A percentile compares a stretch with the other conserved stretches of the same genome.
These are phyloP conservation scores for Apamea epomidion DNA, from an alignment of 2,888 invertebrate genomes.

Conservation along the genomic window DNA sequence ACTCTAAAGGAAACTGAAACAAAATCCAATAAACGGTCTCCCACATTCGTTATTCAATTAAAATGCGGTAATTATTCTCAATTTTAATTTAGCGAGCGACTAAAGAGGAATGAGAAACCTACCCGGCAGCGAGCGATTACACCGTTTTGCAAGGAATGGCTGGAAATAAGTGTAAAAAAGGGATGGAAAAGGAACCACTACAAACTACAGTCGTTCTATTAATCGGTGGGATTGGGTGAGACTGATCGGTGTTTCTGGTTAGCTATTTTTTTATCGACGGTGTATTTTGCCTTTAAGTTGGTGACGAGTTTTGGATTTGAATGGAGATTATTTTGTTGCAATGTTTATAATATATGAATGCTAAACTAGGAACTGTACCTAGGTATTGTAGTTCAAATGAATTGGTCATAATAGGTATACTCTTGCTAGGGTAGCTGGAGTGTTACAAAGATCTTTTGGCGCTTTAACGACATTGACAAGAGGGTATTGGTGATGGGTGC, in stretches of 20 bases:
- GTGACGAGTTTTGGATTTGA: neutral
- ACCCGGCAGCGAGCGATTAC: slow-evolving; percentile 65
- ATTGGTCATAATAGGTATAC: no score
- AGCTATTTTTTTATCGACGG: slow-evolving; percentile 2
- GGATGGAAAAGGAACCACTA: slow-evolving; percentile 31
- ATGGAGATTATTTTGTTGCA: neutral
- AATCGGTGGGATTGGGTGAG: slow-evolving; percentile 41
- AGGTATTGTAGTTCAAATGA: no score
- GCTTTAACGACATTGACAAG: no score
- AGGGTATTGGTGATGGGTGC: no score
- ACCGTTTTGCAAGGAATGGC: slow-evolving; percentile 60
- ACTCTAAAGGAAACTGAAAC: slow-evolving; percentile 25
- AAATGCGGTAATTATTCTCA: slow-evolving; percentile 56
- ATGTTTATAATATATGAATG: no score
- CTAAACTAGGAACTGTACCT: no score
- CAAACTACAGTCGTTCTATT: slow-evolving; percentile 54
- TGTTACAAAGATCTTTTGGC: no score
- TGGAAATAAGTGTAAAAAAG: slow-evolving; percentile 47
- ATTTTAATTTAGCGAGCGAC: slow-evolving; percentile 68
- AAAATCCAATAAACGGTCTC: slow-evolving; percentile 19
- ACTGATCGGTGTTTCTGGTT: slow-evolving; percentile 35
- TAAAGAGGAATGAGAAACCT: slow-evolving; percentile 53
- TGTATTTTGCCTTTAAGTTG: neutral
- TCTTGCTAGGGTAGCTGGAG: no score
- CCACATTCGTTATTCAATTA: slow-evolving; percentile 56